Percentiles rank a stretch among this genome's conserved stretches.
phyloP scores from a whole-genome alignment of 2,113 vertebrate species.

The Bombycilla garrulus region DNA sequence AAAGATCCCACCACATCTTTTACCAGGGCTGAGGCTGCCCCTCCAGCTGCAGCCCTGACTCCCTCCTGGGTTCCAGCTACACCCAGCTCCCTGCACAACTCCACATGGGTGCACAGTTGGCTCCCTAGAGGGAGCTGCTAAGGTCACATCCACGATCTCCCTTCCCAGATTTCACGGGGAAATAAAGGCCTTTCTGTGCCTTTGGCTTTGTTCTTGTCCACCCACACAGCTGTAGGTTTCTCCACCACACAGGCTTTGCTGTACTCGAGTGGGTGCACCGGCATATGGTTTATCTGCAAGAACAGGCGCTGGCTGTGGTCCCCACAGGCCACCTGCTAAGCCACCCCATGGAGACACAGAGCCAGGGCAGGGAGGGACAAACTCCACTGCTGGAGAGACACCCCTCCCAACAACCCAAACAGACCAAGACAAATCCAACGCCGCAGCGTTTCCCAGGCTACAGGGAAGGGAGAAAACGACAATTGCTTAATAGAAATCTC shows the following conservation, averaged over 20 bases:
- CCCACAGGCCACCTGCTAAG: not conserved
- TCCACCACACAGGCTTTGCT: not conserved
- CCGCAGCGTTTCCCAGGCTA: not conserved
- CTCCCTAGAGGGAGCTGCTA: not conserved
- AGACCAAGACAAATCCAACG: not conserved
- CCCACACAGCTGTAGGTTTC: fast-evolving
- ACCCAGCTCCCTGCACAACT: not conserved
- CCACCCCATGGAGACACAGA: not conserved
- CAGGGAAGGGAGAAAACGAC: not conserved
- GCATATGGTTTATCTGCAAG: not conserved
- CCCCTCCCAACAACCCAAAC: not conserved
- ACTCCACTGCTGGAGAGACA: not conserved
- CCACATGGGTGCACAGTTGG: fast-evolving
- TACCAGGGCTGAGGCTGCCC: not conserved
- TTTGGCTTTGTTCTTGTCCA: not conserved
- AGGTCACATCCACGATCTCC: fast-evolving
- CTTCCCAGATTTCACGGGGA: not conserved
- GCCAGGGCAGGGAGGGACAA: not conserved
- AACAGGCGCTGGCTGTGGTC: not conserved
- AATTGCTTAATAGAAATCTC: not conserved
- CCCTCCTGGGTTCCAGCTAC: not conserved
- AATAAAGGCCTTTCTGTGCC: not conserved
- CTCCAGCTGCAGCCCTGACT: not conserved
- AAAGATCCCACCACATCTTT: not conserved
- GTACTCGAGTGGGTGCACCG: fast-evolving